phyloP scores from a whole-genome alignment of 1,140 invertebrate genomes.

The Drosophila littoralis region DNA sequence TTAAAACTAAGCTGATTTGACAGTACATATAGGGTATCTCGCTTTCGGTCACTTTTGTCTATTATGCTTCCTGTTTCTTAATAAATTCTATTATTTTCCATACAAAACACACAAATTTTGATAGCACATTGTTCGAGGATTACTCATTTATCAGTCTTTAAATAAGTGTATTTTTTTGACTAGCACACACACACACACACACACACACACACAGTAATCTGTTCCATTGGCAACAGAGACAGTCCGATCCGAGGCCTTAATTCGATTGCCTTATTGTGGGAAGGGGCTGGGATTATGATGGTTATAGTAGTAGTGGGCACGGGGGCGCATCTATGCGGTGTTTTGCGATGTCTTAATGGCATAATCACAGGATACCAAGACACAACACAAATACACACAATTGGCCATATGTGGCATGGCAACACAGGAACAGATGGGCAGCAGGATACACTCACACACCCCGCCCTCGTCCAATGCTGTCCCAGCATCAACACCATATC shows the following conservation, averaged over 20 bases:
- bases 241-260: conserved; percentile 44
- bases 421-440: conserved; percentile 41
- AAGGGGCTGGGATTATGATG: too few species aligned
- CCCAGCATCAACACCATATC: conserved; percentile 73
- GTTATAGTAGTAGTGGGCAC: background rate
- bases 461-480: background rate
- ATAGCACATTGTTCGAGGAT: conserved; percentile 21
- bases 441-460: too few species aligned
- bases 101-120: background rate
- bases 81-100: background rate
- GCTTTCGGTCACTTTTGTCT: background rate
- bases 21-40: background rate
- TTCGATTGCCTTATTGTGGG: conserved; percentile 59
- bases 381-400: conserved; percentile 17
- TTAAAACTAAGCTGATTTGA: too few species aligned
- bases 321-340: background rate
- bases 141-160: conserved; percentile 15
- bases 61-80: background rate
- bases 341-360: conserved; percentile 61
- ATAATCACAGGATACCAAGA: conserved; percentile 57
- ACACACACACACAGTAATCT: background rate
- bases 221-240: conserved; percentile 29
- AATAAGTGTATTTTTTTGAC: conserved; percentile 11
- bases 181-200: conserved; percentile 4
- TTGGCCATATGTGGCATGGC: conserved; percentile 60